Evolutionary conservation across 2,113 vertebrate species (phyloP).

Genomic region (Epinephelus moara): DNA sequence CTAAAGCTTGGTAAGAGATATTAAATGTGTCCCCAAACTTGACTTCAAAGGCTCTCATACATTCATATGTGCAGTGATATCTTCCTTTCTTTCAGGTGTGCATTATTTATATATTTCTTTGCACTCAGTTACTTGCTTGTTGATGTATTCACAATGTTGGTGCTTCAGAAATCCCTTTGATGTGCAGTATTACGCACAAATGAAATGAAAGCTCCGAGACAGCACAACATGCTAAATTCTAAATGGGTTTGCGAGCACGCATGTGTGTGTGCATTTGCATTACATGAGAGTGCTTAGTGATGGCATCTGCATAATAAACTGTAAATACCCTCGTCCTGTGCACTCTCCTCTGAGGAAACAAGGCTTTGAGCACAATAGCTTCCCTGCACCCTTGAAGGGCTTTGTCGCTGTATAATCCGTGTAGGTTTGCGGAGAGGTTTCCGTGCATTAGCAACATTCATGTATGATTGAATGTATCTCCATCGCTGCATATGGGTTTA

Average conservation of each 20-base stretch:
- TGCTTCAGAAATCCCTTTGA: constrained; percentile 36
- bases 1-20: neutral
- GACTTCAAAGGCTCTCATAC: constrained; percentile 7
- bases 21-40: neutral
- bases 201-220: neutral
- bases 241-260: constrained; percentile 4
- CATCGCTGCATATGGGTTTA: neutral
- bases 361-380: constrained; percentile 20
- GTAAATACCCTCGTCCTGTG: constrained; percentile 3
- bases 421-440: constrained; percentile 2
- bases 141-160: constrained; percentile 19
- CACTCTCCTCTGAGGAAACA: constrained; percentile 26
- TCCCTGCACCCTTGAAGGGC: neutral
- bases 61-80: neutral
- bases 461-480: neutral
- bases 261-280: constrained; percentile 24
- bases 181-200: constrained; percentile 1
- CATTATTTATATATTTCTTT: constrained; percentile 35
- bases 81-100: constrained; percentile 3
- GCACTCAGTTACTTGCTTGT: constrained; percentile 2
- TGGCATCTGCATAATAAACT: constrained; percentile 41
- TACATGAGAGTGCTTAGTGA: neutral
- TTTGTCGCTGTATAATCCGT: constrained; percentile 21
- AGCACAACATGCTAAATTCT: constrained; percentile 14
- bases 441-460: constrained; percentile 4